These are phyloP conservation scores for Euwallacea similis DNA, from an alignment of 1,140 invertebrate genomes.

Conservation along the genomic window DNA sequence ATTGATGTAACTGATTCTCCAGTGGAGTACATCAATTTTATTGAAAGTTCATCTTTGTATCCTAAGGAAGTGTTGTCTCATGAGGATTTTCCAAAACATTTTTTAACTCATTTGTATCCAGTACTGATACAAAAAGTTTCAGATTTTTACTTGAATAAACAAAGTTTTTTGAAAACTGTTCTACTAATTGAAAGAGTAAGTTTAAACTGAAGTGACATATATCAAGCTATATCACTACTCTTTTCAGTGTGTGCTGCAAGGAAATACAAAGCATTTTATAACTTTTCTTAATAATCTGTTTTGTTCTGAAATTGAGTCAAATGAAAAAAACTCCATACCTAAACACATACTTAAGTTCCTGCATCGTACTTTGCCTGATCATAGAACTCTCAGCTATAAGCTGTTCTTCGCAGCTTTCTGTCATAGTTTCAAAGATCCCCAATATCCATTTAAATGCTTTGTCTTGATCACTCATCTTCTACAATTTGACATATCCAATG, in stretches of 20 bases:
- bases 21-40: conserved; percentile 27
- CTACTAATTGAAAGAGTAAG: conserved; percentile 45
- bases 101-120: conserved; percentile 36
- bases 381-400: conserved; percentile 34
- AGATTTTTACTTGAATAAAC: conserved; percentile 24
- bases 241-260: conserved; percentile 34
- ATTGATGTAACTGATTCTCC: conserved; percentile 29
- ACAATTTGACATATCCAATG: conserved; percentile 42
- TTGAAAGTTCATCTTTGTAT: conserved; percentile 39
- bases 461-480: conserved; percentile 41
- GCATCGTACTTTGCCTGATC: conserved; percentile 23
- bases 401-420: conserved; percentile 44
- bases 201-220: conserved; percentile 3
- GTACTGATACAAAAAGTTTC: conserved; percentile 31
- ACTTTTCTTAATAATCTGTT: conserved; percentile 40
- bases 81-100: conserved; percentile 40
- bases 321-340: conserved; percentile 27
- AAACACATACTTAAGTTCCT: conserved; percentile 39
- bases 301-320: conserved; percentile 12
- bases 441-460: conserved; percentile 42
- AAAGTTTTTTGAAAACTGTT: conserved; percentile 40
- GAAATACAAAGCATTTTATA: conserved; percentile 36
- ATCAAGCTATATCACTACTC: neutral
- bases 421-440: conserved; percentile 36
- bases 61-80: conserved; percentile 31